Evolutionary conservation across 2,888 invertebrate genomes (phyloP).

Genomic region (Toxonevra muliebris): DNA sequence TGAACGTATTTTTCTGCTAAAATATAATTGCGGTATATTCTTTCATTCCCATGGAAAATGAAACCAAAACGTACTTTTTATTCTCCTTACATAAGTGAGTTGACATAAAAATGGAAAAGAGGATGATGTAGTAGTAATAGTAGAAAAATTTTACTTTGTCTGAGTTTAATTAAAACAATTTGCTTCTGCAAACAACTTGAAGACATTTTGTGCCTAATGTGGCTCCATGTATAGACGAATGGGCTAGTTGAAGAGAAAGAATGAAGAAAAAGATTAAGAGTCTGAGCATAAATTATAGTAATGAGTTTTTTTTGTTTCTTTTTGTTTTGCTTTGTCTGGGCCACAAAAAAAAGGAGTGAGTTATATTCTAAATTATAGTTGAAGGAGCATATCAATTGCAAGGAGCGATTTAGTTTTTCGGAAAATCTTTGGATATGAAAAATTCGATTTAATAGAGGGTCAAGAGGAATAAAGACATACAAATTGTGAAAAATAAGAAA

Average conservation of each 20-base stretch:
- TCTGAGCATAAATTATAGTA: constrained; percentile 28
- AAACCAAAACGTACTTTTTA: too few species aligned
- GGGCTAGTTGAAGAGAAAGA: neutral
- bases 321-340: too few species aligned
- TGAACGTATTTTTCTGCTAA: too few species aligned
- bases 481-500: too few species aligned
- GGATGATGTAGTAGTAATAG: neutral
- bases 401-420: neutral
- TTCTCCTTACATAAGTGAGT: neutral
- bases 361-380: neutral
- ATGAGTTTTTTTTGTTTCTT: neutral
- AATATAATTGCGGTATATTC: too few species aligned
- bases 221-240: neutral
- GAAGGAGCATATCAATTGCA: too few species aligned
- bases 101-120: neutral
- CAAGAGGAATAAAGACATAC: too few species aligned
- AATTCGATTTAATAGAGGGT: too few species aligned
- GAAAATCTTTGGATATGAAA: neutral
- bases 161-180: constrained; percentile 25
- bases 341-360: neutral
- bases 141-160: neutral
- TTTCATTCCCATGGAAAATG: too few species aligned
- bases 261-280: constrained; percentile 2
- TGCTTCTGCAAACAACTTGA: neutral
- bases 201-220: neutral